phyloP scores from a whole-genome alignment of 1,140 invertebrate genomes.

The Parapsyche elsis region DNA sequence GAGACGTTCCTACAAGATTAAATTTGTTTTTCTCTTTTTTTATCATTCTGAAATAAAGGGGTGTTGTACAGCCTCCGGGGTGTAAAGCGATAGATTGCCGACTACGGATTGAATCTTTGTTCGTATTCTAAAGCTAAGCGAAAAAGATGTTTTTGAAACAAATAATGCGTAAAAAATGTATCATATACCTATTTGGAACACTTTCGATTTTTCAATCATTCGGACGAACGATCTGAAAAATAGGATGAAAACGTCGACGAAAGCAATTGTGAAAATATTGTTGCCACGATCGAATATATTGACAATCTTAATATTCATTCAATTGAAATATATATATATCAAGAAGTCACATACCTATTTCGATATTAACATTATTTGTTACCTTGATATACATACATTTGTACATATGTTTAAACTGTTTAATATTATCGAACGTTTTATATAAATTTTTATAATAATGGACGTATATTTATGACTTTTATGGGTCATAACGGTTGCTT shows the following conservation, averaged over 20 bases:
- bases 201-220: neutral
- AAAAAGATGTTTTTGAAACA: neutral
- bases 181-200: neutral
- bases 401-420: neutral
- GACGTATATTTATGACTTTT: neutral
- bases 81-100: neutral
- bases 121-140: neutral
- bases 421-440: no score
- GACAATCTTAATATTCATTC: neutral
- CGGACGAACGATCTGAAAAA: neutral
- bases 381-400: neutral
- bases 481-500: neutral
- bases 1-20: neutral
- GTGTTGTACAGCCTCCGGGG: constrained; percentile 2
- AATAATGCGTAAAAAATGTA: neutral
- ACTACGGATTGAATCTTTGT: constrained; percentile 6
- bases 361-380: no score
- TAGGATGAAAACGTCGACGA: neutral
- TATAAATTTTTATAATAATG: no score
- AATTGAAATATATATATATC: neutral
- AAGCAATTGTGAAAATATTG: neutral
- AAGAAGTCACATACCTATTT: no score
- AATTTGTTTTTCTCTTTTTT: neutral
- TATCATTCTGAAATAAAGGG: neutral
- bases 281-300: no score